Percentiles rank a stretch among this genome's conserved stretches.
phyloP scores from a whole-genome alignment of 2,888 invertebrate species.

The Cactoblastis cactorum region DNA sequence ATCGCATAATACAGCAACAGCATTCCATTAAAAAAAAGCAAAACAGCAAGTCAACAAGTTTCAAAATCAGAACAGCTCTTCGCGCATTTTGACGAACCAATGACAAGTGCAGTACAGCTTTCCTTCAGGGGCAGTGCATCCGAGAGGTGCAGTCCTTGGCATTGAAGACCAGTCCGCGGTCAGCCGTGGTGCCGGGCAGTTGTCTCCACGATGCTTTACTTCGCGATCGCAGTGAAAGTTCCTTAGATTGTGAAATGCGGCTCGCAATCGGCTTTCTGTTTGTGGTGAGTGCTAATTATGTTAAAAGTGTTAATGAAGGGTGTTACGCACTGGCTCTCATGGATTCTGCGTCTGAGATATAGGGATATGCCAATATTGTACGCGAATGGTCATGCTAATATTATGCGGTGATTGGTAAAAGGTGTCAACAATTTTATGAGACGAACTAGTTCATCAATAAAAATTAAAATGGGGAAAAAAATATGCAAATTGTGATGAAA shows the following conservation, averaged over 20 bases:
- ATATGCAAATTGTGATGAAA: background rate
- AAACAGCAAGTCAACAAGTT: too few species aligned
- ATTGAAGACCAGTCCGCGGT: conserved; percentile 57
- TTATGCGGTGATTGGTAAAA: conserved; percentile 5
- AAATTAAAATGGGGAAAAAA: background rate
- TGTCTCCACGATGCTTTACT: conserved; percentile 56
- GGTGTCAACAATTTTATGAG: conserved; percentile 5
- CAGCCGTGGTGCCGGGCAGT: conserved; percentile 52
- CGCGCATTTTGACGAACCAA: conserved; percentile 13
- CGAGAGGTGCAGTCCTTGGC: conserved; percentile 57
- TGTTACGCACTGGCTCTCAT: conserved; percentile 40
- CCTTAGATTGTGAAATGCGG: conserved; percentile 70
- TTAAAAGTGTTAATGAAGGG: conserved; percentile 58
- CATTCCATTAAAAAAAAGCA: too few species aligned
- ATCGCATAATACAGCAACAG: too few species aligned
- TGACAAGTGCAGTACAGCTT: conserved; percentile 21
- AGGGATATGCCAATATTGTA: background rate
- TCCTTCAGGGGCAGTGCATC: conserved; percentile 35
- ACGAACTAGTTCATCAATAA: background rate
- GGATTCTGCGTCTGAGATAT: conserved; percentile 24
- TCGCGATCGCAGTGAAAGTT: conserved; percentile 71
- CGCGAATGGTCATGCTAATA: conserved; percentile 13
- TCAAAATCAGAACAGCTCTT: background rate
- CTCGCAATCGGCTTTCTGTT: conserved; percentile 72
- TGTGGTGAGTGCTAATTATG: conserved; percentile 75